These are phyloP conservation scores for Eledona agricola DNA, from an alignment of 2,888 invertebrate species.

Conservation along the genomic window DNA sequence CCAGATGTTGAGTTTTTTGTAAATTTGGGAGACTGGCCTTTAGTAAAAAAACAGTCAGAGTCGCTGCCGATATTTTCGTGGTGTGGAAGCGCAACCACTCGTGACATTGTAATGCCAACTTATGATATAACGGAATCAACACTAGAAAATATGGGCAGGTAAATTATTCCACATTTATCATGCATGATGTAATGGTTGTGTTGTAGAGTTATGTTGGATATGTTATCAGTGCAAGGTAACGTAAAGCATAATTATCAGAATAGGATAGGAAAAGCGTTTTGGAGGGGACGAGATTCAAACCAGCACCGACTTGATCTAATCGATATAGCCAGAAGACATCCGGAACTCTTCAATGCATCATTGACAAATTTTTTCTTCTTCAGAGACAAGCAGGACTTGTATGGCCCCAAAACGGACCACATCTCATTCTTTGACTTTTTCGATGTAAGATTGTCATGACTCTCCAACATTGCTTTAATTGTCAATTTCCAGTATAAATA, in stretches of 20 bases:
- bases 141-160: conserved; percentile 93
- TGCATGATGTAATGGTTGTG: conserved; percentile 1
- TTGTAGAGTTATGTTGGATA: conserved; percentile 81
- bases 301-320: conserved; percentile 84
- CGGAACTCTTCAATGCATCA: conserved; percentile 87
- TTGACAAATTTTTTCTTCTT: conserved; percentile 98
- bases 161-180: conserved; percentile 39
- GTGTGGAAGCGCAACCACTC: conserved; percentile 89
- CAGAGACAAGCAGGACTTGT: conserved; percentile 80
- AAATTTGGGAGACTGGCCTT: conserved; percentile 96
- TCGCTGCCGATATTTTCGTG: conserved; percentile 91
- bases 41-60: conserved; percentile 66
- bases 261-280: conserved; percentile 81
- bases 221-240: conserved; percentile 88
- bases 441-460: conserved; percentile 80
- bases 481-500: conserved; percentile 84
- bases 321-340: conserved; percentile 76
- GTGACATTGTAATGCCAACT: conserved; percentile 93
- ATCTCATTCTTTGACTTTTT: conserved; percentile 94
- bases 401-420: conserved; percentile 86
- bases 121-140: conserved; percentile 94
- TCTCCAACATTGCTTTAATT: conserved; percentile 8
- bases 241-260: conserved; percentile 75
- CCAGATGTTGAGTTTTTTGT: conserved; percentile 91
- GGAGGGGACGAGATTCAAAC: conserved; percentile 94